Evolutionary conservation across 2,113 vertebrate species (phyloP).

Genomic region (Coryphaenoides rupestris): DNA sequence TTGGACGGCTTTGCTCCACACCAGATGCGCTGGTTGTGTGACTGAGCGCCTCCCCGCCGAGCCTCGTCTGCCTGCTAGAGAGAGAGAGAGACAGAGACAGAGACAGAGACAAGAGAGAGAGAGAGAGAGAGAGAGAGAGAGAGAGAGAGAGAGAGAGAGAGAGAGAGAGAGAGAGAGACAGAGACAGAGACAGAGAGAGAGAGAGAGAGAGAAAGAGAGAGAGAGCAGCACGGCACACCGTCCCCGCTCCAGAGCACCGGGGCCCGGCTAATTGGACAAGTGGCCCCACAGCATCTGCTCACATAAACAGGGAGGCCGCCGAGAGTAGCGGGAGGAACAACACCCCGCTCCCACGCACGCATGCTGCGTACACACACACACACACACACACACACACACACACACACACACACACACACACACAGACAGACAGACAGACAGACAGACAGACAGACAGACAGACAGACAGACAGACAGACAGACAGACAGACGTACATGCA

Average conservation of each 20-base stretch:
- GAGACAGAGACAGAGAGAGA: background rate
- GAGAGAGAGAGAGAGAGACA: too few species aligned
- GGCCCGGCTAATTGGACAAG: slow-evolving; percentile 65
- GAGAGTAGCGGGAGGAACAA: slow-evolving; percentile 43
- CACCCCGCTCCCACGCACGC: slow-evolving; percentile 10
- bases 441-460: background rate
- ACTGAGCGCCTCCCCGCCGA: slow-evolving; percentile 45
- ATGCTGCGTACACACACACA: slow-evolving; percentile 11
- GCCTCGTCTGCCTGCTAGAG: slow-evolving; percentile 38
- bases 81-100: too few species aligned
- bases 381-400: slow-evolving; percentile 11
- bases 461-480: background rate
- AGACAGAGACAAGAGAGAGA: background rate
- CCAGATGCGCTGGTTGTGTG: slow-evolving; percentile 41
- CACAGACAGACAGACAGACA: background rate
- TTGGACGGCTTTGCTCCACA: slow-evolving; percentile 11
- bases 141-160: too few species aligned
- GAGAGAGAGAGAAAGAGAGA: slow-evolving; percentile 9
- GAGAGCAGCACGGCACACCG: slow-evolving; percentile 27
- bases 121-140: slow-evolving; percentile 9
- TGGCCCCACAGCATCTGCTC: slow-evolving; percentile 65
- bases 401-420: background rate
- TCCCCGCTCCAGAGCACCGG: slow-evolving; percentile 57
- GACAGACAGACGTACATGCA: too few species aligned
- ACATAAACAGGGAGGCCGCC: slow-evolving; percentile 57